Evolutionary conservation across 53 echinoderm and acorn worm species (phyloP).

Genomic region (Holothuria scabra): DNA sequence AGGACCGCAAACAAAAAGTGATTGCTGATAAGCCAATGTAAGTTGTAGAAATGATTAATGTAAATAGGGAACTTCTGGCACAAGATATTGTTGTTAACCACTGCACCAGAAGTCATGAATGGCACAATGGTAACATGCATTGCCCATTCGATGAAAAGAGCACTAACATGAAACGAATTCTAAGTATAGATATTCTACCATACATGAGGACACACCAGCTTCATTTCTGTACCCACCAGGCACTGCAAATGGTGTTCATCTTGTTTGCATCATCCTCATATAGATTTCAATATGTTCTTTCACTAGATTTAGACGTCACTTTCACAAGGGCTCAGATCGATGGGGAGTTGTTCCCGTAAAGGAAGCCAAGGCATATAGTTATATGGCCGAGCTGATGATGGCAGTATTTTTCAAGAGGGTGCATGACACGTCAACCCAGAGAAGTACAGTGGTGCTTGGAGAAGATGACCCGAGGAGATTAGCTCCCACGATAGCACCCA

Average conservation of each 20-base stretch:
- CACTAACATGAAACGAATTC: too few relatives aligned
- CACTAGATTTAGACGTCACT: neutral
- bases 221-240: too few relatives aligned
- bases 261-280: too few relatives aligned
- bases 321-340: constrained; percentile 48
- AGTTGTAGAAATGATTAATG: neutral
- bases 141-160: too few relatives aligned
- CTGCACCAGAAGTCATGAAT: too few relatives aligned
- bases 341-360: constrained; percentile 22
- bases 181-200: too few relatives aligned
- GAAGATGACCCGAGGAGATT: constrained; percentile 51
- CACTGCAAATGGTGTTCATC: too few relatives aligned
- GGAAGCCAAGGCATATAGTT: constrained; percentile 49
- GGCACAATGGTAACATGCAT: too few relatives aligned
- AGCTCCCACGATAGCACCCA: constrained; percentile 39
- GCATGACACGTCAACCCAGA: neutral
- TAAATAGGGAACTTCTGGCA: too few relatives aligned
- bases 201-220: too few relatives aligned
- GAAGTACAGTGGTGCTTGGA: constrained; percentile 30
- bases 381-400: constrained; percentile 15
- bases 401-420: constrained; percentile 18
- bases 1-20: constrained; percentile 20
- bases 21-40: constrained; percentile 9
- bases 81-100: too few relatives aligned
- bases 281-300: neutral